Base-by-base conservation (phyloP, 1,140 invertebrate genomes). In the Aphelinus atriplicis region DNA sequence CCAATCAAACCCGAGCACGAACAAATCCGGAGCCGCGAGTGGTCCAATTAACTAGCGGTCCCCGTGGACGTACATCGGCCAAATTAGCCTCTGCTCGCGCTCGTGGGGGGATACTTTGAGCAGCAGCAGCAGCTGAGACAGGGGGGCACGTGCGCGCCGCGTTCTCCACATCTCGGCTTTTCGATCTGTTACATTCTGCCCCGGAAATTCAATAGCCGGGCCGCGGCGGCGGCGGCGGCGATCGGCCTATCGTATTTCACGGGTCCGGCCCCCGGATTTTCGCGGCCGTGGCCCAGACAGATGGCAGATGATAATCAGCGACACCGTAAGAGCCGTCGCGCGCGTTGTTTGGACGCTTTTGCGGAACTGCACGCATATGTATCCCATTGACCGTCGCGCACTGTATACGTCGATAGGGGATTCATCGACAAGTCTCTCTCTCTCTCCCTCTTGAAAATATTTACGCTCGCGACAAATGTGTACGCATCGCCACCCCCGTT, bases 301-400 rank as follows among this genome's bases (percentile, higher is more conserved):
- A 76, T 76, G 74, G 74, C 63, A 63, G 68, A 76, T 76, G 68
- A 57, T 76, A 71, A 76, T 76, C 74, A 53, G 47, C 5, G 68
- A 71, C 74, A 70, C 51, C 53, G 73, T 75, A 75, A 70, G 43
- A 74, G 65, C 58, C 3, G 26, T 26, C 61, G 42, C 43, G 46
- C 42, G 43, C 46, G 61, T 63, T 50, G 51, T 50, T 5, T 10
- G 48, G 47, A 48, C 4, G 53, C 53, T n/a, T 53, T 55, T 62
- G 56, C 57, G 56, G 64, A 67, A 55, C 57, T 55, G 66, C 68
- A 74, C 67, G 66, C 67, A 73, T 68, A 26, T 45, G 3, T 3
- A 7, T 48, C 43, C 51, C 51, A 53, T 3, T 4, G 58, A n/a
- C 3, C 46, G 61, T n/a, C 6, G 46, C 9, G 46, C 7, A 45